These are phyloP conservation scores for Onthophagus taurus DNA, from an alignment of 1,140 invertebrate genomes.

Conservation along the genomic window DNA sequence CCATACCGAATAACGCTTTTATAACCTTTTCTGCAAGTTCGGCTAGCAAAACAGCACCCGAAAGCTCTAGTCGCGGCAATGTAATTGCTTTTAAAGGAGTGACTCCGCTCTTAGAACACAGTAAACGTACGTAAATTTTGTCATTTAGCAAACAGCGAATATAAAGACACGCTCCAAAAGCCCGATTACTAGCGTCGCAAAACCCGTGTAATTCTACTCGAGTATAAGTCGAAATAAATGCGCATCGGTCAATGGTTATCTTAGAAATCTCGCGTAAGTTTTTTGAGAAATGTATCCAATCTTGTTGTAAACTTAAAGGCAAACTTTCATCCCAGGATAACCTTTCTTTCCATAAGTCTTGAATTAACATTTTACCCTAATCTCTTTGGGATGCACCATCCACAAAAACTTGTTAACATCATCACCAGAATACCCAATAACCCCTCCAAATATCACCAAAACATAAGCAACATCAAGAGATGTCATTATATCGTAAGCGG, in stretches of 20 bases:
- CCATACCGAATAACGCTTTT: too few relatives aligned
- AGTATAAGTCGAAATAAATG: background rate
- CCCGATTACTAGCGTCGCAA: slow-evolving; percentile 29
- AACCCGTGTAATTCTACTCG: slow-evolving; percentile 28
- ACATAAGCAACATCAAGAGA: slow-evolving; percentile 97
- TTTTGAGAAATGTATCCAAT: slow-evolving; percentile 1
- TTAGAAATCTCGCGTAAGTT: slow-evolving; percentile 4
- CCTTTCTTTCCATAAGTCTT: background rate
- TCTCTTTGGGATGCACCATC: slow-evolving; percentile 99
- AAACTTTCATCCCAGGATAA: slow-evolving; percentile 9
- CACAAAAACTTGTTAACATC: slow-evolving; percentile 99
- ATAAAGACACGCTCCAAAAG: slow-evolving; percentile 28
- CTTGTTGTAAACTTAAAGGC: slow-evolving; percentile 1
- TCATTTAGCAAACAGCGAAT: slow-evolving; percentile 19
- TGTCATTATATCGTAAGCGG: slow-evolving; percentile 96
- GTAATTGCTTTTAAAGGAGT: slow-evolving; percentile 11
- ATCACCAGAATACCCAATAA: slow-evolving; percentile 98
- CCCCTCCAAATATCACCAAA: slow-evolving; percentile 94
- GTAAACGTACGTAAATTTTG: slow-evolving; percentile 8
- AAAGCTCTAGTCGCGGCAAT: slow-evolving; percentile 24
- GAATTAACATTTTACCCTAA: too few relatives aligned
- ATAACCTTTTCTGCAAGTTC: too few relatives aligned
- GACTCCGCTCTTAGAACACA: slow-evolving; percentile 21
- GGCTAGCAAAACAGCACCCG: slow-evolving; percentile 23
- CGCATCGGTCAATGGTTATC: background rate